Conservation (phyloP, 2,888 invertebrate genomes). For the Hydroisotoma schaefferi region DNA sequence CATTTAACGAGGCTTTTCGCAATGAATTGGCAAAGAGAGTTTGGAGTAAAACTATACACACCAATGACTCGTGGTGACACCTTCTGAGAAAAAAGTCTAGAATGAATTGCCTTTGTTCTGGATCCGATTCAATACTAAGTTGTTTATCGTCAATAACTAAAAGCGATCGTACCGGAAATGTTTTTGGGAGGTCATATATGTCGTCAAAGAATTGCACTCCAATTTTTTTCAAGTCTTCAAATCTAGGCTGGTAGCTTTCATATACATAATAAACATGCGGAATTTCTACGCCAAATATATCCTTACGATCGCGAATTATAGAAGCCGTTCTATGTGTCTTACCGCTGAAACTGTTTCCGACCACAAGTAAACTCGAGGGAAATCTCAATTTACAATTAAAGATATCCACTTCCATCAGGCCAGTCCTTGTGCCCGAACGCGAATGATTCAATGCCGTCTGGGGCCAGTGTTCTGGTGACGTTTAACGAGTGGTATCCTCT, state of each 20-base stretch:
- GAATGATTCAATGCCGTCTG: too few relatives aligned
- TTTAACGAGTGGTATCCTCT: too few relatives aligned
- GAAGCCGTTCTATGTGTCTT: too few relatives aligned
- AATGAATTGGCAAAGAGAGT: not conserved
- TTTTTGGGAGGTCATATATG: not conserved
- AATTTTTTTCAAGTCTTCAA: not conserved
- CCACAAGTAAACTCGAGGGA: too few relatives aligned
- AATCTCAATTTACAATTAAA: too few relatives aligned
- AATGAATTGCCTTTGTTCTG: not conserved
- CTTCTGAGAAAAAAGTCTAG: not conserved
- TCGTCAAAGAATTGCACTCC: not conserved
- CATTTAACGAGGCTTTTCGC: not conserved
- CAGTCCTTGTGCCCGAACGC: too few relatives aligned
- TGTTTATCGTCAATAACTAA: not conserved
- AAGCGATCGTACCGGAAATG: not conserved
- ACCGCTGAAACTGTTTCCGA: too few relatives aligned
- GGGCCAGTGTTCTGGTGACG: too few relatives aligned
- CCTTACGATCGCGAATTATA: not conserved
- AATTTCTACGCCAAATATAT: not conserved
- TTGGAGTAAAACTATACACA: not conserved
- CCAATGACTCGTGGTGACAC: not conserved
- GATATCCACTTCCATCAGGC: too few relatives aligned
- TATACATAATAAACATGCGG: not conserved
- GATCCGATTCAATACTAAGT: not conserved
- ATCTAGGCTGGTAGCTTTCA: not conserved